Evolutionary conservation across 2,113 vertebrate species (phyloP).

Genomic region (Gymnorhina tibicen): DNA sequence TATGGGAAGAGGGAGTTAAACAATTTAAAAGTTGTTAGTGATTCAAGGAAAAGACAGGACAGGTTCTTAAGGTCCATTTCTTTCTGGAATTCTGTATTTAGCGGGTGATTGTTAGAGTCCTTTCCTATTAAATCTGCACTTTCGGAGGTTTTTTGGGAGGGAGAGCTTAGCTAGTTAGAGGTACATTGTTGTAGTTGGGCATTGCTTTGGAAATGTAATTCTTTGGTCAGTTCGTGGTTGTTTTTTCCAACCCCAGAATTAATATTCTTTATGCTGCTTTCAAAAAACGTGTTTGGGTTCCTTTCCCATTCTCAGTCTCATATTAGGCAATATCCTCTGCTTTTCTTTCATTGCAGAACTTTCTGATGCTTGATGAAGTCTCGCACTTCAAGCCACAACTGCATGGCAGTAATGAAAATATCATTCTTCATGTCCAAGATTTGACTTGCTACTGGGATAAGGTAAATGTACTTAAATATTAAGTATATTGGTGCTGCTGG

Average conservation of each 20-base stretch:
- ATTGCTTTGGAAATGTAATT: background rate
- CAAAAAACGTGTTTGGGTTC: background rate
- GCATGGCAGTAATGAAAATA: constrained; percentile 49
- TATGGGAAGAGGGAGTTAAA: background rate
- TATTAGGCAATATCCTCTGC: background rate
- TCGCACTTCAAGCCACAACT: constrained; percentile 6
- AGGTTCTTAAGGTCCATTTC: background rate
- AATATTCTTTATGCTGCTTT: background rate
- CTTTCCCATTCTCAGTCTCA: background rate
- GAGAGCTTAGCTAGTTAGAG: background rate
- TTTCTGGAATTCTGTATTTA: background rate
- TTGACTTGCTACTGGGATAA: constrained; percentile 88
- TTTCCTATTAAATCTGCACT: background rate
- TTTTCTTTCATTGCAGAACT: constrained; percentile 70
- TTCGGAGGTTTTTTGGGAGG: rapidly evolving
- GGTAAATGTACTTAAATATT: constrained; percentile 61
- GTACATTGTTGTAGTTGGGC: background rate
- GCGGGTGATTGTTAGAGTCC: background rate
- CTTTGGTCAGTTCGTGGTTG: background rate
- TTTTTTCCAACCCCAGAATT: background rate
- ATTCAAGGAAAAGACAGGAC: background rate
- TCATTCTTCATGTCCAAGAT: constrained; percentile 75
- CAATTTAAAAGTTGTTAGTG: background rate
- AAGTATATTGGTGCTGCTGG: background rate
- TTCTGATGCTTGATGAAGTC: constrained; percentile 84